Base-by-base conservation (phyloP, 2,113 vertebrate species). In the Neoarius graeffei region DNA sequence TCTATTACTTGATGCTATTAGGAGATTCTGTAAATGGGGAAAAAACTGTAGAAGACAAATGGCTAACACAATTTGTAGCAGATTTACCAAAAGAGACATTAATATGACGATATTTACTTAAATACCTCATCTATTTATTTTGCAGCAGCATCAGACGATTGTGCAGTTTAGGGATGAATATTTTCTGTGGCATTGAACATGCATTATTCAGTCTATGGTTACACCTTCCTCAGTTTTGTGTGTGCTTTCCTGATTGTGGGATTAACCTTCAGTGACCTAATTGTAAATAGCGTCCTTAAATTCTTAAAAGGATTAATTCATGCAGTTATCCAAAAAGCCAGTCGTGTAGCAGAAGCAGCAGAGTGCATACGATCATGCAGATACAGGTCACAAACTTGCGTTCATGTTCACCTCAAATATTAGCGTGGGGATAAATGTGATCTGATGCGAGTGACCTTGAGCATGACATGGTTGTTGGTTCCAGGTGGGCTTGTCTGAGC, bases 171-270 rank as follows among this genome's bases (percentile, higher is more conserved):
- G 13, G 80, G 20, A 0, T 23, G 57, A 42, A 82, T 48, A 82
- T 82, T 62, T 82, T 82, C 80, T 57, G 62, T 62, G 80, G 62
- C 80, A 82, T 82, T 82, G 57, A 48, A 57, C 80, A 82, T 82
- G 9, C 57, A 82, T 82, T 62, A 82, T 62, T 42, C 19, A 82
- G 80, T 82, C 80, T 57, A 82, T 48, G 80, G 80, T 62, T 81
- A 60, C 80, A 59, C 80, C 80, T 57, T 35, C 56, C 80, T 60
- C 23, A 20, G 35, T 10, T 20, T 59, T 4, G 20, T 4, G 25
- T 10, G 14, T 57, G 15, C 7, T 27, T 80, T 19, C 8, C 52
- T 52, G 20, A 52, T 6, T 50, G 73, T 10, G 73, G 9, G 23
- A 56, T 56, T 56, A 80, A 27, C 76, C 27, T 19, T 27, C 13